Conservation (phyloP, 2,888 invertebrate genomes). For the Cephalotes varians region DNA sequence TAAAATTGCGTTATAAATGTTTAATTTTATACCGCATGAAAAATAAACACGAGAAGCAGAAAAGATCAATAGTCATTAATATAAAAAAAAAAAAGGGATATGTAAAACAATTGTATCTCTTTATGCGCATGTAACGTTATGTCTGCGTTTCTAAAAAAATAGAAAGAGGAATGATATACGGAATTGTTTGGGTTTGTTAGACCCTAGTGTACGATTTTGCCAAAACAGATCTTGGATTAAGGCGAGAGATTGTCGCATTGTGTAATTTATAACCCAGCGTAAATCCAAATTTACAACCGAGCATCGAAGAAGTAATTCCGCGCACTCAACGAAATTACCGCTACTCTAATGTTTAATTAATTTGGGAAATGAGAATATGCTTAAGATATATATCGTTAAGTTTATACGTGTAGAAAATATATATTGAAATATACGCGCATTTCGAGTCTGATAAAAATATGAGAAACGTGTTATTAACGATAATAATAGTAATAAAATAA, state of each 20-base stretch:
- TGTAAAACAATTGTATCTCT: background rate
- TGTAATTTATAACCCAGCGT: conserved; percentile 36
- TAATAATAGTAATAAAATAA: conserved; percentile 1
- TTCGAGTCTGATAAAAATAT: background rate
- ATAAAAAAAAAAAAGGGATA: background rate
- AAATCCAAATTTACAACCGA: conserved; percentile 39
- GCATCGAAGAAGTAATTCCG: conserved; percentile 26
- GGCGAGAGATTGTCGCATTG: conserved; percentile 40
- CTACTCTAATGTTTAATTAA: conserved; percentile 13
- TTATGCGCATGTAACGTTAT: background rate
- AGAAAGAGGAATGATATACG: background rate
- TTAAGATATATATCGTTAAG: no score
- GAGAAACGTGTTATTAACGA: background rate
- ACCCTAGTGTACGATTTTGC: conserved; percentile 19
- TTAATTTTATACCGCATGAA: background rate
- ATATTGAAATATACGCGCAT: background rate
- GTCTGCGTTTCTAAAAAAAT: background rate
- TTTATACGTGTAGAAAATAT: background rate
- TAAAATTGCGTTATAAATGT: background rate
- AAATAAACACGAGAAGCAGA: background rate
- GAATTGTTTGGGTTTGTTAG: background rate
- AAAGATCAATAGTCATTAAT: background rate
- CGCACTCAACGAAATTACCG: conserved; percentile 22
- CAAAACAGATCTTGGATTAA: conserved; percentile 27
- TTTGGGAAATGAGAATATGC: background rate